Evolutionary conservation across 2,888 invertebrate species (phyloP).

Genomic region (Stenichneumon culpator): DNA sequence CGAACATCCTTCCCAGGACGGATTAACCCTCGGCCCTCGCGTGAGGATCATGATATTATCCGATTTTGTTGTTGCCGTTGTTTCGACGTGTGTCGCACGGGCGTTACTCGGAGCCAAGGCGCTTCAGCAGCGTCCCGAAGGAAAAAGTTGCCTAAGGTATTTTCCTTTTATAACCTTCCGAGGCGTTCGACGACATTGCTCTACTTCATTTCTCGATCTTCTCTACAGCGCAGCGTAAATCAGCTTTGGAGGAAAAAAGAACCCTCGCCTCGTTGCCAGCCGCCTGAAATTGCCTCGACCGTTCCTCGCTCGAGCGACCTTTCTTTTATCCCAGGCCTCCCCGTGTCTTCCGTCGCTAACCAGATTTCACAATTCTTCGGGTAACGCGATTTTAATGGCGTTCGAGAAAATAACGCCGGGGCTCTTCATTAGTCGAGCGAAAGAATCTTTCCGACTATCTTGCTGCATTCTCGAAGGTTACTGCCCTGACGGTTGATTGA

Average conservation of each 20-base stretch:
- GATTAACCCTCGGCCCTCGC: slow-evolving; percentile 50
- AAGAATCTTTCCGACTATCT: slow-evolving; percentile 32
- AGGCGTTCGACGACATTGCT: background rate
- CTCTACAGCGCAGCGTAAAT: background rate
- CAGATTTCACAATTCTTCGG: slow-evolving; percentile 68
- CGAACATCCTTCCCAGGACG: slow-evolving; percentile 46
- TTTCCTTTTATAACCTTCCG: background rate
- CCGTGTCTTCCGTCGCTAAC: slow-evolving; percentile 51
- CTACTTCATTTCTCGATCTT: background rate
- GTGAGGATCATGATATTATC: slow-evolving; percentile 54
- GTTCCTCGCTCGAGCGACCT: slow-evolving; percentile 30
- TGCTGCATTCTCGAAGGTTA: background rate
- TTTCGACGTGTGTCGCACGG: background rate
- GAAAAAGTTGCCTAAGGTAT: background rate
- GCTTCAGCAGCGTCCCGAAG: background rate
- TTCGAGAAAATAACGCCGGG: slow-evolving; percentile 67
- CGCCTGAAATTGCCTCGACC: slow-evolving; percentile 42
- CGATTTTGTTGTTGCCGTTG: slow-evolving; percentile 29
- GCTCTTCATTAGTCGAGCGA: slow-evolving; percentile 62
- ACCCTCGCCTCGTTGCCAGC: background rate
- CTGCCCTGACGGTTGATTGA: background rate
- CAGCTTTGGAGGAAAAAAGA: slow-evolving; percentile 1
- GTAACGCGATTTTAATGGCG: slow-evolving; percentile 71
- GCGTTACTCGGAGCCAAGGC: background rate
- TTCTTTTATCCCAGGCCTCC: slow-evolving; percentile 43